Evolutionary conservation across 2,797 vertebrate genomes (phyloP), one percentile per base, ranked within the genome.

Genomic region (Amazona finschi): DNA sequence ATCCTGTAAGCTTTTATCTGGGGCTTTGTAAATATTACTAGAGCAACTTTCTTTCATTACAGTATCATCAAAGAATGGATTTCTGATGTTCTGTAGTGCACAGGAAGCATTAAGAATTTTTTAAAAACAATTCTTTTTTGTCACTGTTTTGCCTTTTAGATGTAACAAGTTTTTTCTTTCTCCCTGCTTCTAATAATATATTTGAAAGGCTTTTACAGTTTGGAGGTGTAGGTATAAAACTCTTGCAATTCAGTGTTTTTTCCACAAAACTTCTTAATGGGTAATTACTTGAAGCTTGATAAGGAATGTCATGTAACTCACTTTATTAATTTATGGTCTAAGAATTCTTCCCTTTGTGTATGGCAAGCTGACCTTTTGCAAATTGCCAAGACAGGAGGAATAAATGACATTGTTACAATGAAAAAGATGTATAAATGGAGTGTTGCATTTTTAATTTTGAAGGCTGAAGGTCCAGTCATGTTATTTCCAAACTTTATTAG

Each of bases 1-100:
- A 96, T 96, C 95, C 90, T 96, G 65, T 96, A 95, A 97, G 91
- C 94, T 86, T 94, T 97, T 96, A 93, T 96, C 72, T 89, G 50
- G 61, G 87, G 93, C 52, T 97, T 97, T 94, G 79, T 96, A 38
- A 96, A 93, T 94, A 95, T 96, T 96, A 94, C 93, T 79, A 94
- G 90, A 95, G 86, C 84, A 94, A 93, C 79, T 95, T 95, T 87
- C 86, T 96, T 97, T 96, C 94, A 97, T 96, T 97, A 97, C 61
- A 89, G 62, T 85, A 91, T 93, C 77, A 93, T 96, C 93, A 96
- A 96, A 95, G 90, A 96, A 88, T 93, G 77, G 92, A 83, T 93
- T 95, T 93, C 55, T 88, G 89, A 69, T 81, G 84, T 93, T 95
- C 77, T 92, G 36, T 90, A 88, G 73, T 39, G 85, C 78, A 87